phyloP scores from a whole-genome alignment of 2,113 vertebrate species.

The Nannobrachium achirus region DNA sequence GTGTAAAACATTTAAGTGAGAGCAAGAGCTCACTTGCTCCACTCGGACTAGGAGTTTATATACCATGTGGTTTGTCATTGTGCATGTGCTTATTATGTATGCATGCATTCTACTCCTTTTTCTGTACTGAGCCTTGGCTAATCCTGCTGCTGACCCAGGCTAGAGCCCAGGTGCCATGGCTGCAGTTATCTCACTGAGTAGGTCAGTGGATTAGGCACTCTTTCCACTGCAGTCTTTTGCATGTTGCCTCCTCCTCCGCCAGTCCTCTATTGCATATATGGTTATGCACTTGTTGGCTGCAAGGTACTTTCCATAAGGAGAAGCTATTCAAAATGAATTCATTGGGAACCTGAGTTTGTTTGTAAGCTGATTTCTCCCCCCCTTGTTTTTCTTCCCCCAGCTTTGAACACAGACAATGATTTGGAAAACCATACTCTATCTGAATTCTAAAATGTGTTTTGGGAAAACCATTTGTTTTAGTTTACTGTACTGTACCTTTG shows the following conservation, averaged over 20 bases:
- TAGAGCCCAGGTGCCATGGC: slow-evolving; percentile 71
- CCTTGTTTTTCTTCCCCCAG: no score
- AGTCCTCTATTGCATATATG: slow-evolving; percentile 7
- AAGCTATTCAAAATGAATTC: slow-evolving; percentile 44
- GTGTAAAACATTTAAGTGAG: no score
- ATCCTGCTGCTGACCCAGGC: slow-evolving; percentile 76
- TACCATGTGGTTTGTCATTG: background rate
- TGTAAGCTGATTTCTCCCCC: slow-evolving; percentile 45
- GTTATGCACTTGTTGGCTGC: slow-evolving; percentile 42
- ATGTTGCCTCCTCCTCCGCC: slow-evolving; percentile 36
- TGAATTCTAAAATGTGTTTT: background rate
- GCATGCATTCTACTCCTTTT: slow-evolving; percentile 47
- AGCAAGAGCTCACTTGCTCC: no score
- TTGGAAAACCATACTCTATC: background rate
- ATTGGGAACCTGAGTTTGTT: slow-evolving; percentile 29
- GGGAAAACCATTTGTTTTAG: background rate
- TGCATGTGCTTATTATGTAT: slow-evolving; percentile 1
- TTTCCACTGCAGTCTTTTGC: slow-evolving; percentile 62
- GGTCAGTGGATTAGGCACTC: slow-evolving; percentile 77
- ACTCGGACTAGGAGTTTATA: no score
- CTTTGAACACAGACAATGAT: slow-evolving; percentile 5
- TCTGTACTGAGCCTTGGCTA: slow-evolving; percentile 69
- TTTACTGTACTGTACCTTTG: background rate
- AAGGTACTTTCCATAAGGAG: slow-evolving; percentile 22
- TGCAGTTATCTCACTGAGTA: slow-evolving; percentile 79